phyloP scores from a whole-genome alignment of 2,113 vertebrate genomes.

The Baryphthengus martii region DNA sequence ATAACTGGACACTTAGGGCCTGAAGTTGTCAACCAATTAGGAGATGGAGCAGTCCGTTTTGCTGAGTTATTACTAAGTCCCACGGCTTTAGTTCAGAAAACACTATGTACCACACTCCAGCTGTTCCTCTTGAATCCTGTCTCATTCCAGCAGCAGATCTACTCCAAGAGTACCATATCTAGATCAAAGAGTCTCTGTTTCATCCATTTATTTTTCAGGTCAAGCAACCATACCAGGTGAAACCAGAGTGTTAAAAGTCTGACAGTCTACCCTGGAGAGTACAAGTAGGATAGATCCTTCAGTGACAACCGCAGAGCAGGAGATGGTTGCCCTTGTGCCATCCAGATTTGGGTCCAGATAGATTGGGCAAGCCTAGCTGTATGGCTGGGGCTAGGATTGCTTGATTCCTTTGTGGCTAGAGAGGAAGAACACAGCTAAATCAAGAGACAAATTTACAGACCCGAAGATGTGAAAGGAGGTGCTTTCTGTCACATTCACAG shows the following conservation, averaged over 20 bases:
- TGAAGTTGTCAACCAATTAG: background rate
- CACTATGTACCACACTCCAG: background rate
- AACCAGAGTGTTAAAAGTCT: background rate
- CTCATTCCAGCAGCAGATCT: background rate
- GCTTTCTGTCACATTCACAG: background rate
- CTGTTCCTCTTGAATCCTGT: constrained; percentile 10
- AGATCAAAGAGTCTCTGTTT: background rate
- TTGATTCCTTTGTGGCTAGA: background rate
- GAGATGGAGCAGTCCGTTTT: background rate
- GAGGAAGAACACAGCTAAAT: background rate
- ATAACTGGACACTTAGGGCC: background rate
- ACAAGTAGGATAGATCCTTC: background rate
- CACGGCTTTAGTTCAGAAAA: constrained; percentile 25
- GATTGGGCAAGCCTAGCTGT: background rate
- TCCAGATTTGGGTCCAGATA: background rate
- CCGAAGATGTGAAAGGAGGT: background rate
- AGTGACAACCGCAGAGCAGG: background rate
- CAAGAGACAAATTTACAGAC: background rate
- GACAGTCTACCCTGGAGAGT: background rate
- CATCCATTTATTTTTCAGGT: background rate
- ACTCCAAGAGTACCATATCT: background rate
- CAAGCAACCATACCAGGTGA: background rate
- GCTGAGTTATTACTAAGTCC: background rate
- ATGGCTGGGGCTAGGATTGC: background rate
- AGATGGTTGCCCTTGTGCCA: background rate